phyloP scores from a whole-genome alignment of 2,888 invertebrate species.

The Eustalomyia histrio region DNA sequence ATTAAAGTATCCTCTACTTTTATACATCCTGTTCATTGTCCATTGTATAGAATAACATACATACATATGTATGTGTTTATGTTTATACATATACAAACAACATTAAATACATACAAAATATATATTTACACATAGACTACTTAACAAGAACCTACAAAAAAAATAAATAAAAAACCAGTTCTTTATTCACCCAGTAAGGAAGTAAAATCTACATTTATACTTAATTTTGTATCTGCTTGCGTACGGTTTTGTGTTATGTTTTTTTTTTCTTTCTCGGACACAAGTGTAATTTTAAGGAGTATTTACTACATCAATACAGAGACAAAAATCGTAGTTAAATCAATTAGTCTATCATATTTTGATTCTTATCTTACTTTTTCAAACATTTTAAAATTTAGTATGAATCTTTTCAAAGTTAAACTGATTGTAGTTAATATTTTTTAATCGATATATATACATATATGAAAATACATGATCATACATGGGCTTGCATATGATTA shows the following conservation, averaged over 20 bases:
- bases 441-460: too few relatives aligned
- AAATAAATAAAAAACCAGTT: conserved; percentile 6
- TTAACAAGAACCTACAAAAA: too few relatives aligned
- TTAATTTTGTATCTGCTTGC: background rate
- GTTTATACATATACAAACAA: conserved; percentile 57
- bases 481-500: too few relatives aligned
- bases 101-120: conserved; percentile 47
- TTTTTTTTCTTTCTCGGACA: conserved; percentile 17
- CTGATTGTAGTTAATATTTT: too few relatives aligned
- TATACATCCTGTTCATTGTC: conserved; percentile 64
- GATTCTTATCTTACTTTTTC: too few relatives aligned
- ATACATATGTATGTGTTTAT: conserved; percentile 16
- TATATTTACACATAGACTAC: conserved; percentile 1
- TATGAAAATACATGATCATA: too few relatives aligned
- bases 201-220: conserved; percentile 38
- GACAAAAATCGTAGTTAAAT: too few relatives aligned
- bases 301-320: conserved; percentile 44
- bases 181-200: conserved; percentile 44
- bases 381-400: too few relatives aligned
- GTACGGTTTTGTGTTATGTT: conserved; percentile 2
- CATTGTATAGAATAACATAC: conserved; percentile 23
- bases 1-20: conserved; percentile 68
- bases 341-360: too few relatives aligned
- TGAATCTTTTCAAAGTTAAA: too few relatives aligned
- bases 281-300: conserved; percentile 53